These are phyloP conservation scores for Catalaphyllia jardinei DNA, from an alignment of 64 coral and sea anemone species.

Conservation along the genomic window DNA sequence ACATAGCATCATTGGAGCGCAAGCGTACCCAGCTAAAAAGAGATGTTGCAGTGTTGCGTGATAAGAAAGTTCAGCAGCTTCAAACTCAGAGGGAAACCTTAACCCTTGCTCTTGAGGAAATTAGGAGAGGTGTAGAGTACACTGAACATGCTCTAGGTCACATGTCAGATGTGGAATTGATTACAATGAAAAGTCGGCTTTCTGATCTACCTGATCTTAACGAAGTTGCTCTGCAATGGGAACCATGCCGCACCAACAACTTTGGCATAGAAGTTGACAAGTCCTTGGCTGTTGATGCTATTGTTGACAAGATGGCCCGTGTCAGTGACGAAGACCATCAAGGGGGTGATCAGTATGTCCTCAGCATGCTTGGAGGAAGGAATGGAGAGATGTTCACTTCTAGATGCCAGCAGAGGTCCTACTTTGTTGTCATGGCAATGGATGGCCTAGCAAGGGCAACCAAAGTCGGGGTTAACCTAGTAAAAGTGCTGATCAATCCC, in stretches of 20 bases:
- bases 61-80: constrained; percentile 33
- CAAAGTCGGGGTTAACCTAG: constrained; percentile 19
- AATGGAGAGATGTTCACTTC: constrained; percentile 20
- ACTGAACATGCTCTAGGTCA: not conserved
- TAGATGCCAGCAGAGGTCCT: constrained; percentile 23
- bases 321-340: constrained; percentile 19
- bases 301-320: constrained; percentile 32
- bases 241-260: constrained; percentile 35
- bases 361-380: constrained; percentile 35
- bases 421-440: constrained; percentile 3
- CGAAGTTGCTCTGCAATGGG: constrained; percentile 16
- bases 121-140: not conserved
- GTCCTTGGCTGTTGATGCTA: not conserved
- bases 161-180: constrained; percentile 14
- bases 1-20: constrained; percentile 9
- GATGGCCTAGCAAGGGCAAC: not conserved
- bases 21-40: constrained; percentile 26
- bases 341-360: not conserved
- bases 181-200: constrained; percentile 19
- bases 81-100: constrained; percentile 3
- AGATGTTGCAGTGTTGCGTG: constrained; percentile 1
- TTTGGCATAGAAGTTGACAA: constrained; percentile 34
- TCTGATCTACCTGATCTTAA: constrained; percentile 2
- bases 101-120: constrained; percentile 11
- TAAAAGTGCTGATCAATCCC: not conserved